Conservation (phyloP, 2,797 vertebrate species). For the Manis crassicaudata region DNA sequence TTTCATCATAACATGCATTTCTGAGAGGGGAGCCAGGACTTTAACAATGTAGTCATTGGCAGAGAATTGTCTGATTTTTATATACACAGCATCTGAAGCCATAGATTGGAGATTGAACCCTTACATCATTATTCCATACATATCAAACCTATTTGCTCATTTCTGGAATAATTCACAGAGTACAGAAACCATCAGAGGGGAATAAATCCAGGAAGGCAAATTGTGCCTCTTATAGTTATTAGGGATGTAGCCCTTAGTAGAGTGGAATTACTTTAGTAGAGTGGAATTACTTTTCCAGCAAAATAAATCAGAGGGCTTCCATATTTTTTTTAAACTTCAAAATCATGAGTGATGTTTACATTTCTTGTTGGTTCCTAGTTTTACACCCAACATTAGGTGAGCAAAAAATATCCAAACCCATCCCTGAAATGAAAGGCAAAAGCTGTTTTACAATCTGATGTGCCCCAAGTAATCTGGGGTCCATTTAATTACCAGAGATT, state of each 20-base stretch:
- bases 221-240: neutral
- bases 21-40: neutral
- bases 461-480: neutral
- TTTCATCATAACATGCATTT: neutral
- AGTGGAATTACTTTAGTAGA: conserved; percentile 48
- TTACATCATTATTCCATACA: neutral
- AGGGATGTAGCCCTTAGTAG: neutral
- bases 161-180: neutral
- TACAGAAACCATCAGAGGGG: neutral
- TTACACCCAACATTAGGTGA: conserved; percentile 24
- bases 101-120: neutral
- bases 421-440: conserved; percentile 42
- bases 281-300: conserved; percentile 50
- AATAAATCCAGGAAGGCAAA: conserved; percentile 19
- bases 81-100: neutral
- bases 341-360: conserved; percentile 48
- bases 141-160: conserved; percentile 29
- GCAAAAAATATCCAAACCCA: conserved; percentile 2
- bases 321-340: neutral
- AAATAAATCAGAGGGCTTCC: conserved; percentile 47
- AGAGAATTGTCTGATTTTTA: conserved; percentile 35
- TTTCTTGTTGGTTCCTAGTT: conserved; percentile 33
- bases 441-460: neutral
- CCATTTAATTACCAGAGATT: neutral
- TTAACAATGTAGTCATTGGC: neutral